phyloP scores from a whole-genome alignment of 2,888 invertebrate genomes.

The Ormyrus labotus region DNA sequence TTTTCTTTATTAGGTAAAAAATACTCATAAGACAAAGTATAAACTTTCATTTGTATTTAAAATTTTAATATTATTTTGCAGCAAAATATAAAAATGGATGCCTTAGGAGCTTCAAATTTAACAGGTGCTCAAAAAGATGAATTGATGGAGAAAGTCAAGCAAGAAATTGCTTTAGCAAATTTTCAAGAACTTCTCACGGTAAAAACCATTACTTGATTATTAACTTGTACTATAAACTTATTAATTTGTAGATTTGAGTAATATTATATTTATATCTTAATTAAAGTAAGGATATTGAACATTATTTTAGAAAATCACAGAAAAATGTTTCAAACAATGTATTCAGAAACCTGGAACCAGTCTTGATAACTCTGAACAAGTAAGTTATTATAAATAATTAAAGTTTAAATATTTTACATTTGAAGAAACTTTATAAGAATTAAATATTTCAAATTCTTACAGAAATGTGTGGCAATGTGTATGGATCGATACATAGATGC shows the following conservation, averaged over 20 bases:
- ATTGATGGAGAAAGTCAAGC: conserved; percentile 95
- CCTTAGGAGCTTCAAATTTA: conserved; percentile 77
- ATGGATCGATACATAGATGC: conserved; percentile 99
- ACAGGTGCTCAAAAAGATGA: conserved; percentile 86
- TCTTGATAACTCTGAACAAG: conserved; percentile 91
- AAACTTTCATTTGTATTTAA: too few species aligned
- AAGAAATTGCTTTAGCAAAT: conserved; percentile 95
- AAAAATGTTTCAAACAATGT: conserved; percentile 98
- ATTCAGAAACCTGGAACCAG: conserved; percentile 93
- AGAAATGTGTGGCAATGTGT: conserved; percentile 98
- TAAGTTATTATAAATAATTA: conserved; percentile 69
- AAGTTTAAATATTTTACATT: neutral
- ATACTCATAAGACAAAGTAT: too few species aligned
- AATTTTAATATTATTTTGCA: neutral
- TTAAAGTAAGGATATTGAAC: conserved; percentile 5
- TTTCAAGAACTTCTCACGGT: conserved; percentile 94
- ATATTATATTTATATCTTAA: conserved; percentile 4
- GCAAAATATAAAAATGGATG: conserved; percentile 77
- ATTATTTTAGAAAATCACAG: conserved; percentile 91
- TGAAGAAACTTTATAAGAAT: conserved; percentile 6
- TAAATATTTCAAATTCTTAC: conserved; percentile 70
- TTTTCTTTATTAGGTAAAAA: too few species aligned
- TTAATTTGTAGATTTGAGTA: neutral
- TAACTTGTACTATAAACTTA: conserved; percentile 28
- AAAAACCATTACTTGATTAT: conserved; percentile 64